A percentile compares a stretch with the other conserved stretches of the same genome.
Evolutionary conservation across 2,113 vertebrate species (phyloP).

Genomic region (Petrocephalus zakoni): DNA sequence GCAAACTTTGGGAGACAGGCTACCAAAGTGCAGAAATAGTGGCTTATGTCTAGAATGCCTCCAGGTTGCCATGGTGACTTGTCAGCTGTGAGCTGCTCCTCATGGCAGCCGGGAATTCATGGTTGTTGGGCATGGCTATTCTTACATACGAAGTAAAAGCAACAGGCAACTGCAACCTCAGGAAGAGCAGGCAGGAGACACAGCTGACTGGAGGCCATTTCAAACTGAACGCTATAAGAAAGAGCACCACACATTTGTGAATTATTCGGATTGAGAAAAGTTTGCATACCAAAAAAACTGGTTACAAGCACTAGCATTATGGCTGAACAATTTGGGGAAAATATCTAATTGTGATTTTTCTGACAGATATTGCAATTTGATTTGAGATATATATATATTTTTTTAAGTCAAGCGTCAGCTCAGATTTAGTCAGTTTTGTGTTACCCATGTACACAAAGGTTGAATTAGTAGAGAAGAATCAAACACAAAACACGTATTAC

Average conservation of each 20-base stretch:
- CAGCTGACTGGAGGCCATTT: not conserved
- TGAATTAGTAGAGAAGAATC: no score
- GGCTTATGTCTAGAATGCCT: slow-evolving; percentile 27
- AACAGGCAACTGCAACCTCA: slow-evolving; percentile 57
- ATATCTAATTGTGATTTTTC: no score
- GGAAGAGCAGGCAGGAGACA: not conserved
- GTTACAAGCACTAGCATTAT: not conserved
- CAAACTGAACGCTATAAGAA: not conserved
- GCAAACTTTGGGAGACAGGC: not conserved
- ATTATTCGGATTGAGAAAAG: not conserved
- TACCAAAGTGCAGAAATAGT: slow-evolving; percentile 31
- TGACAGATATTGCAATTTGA: no score
- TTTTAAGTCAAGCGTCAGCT: no score
- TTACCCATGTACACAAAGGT: no score
- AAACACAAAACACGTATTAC: no score
- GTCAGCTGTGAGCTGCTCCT: slow-evolving; percentile 33
- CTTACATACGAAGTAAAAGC: slow-evolving; percentile 58
- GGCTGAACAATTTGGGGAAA: no score
- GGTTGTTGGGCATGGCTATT: slow-evolving; percentile 52
- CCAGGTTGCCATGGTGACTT: slow-evolving; percentile 47
- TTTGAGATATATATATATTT: no score
- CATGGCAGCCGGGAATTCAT: slow-evolving; percentile 43
- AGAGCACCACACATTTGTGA: not conserved
- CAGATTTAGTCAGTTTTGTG: no score
- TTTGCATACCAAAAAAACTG: not conserved